Conservation (phyloP, 2,113 vertebrate species). For the Crypturellus undulatus region DNA sequence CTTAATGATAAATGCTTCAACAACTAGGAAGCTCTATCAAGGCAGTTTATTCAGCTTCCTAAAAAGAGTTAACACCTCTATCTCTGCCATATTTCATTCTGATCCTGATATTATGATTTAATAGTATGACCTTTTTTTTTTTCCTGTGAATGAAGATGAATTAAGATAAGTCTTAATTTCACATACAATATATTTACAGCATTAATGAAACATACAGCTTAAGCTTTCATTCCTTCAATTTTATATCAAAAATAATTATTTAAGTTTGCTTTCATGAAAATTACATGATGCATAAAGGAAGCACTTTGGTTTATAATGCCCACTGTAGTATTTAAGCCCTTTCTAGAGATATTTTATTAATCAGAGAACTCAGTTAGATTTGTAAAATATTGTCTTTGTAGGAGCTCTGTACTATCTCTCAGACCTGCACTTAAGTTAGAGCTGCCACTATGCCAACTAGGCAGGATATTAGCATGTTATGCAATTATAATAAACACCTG, state of each 20-base stretch:
- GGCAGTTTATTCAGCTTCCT: background rate
- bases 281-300: constrained; percentile 22
- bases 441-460: background rate
- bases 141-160: background rate
- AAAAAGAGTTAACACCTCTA: background rate
- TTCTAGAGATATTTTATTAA: constrained; percentile 55
- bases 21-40: background rate
- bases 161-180: background rate
- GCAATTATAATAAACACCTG: background rate
- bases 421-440: background rate
- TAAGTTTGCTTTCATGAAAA: constrained; percentile 53
- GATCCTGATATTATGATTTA: background rate
- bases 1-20: background rate
- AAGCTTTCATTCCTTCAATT: background rate
- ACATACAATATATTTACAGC: background rate
- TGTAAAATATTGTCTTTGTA: constrained; percentile 55
- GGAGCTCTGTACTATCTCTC: constrained; percentile 4
- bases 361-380: constrained; percentile 15
- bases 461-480: background rate
- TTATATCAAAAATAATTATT: background rate
- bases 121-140: background rate
- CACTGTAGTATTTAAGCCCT: constrained; percentile 41
- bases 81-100: background rate
- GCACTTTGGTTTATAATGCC: constrained; percentile 10
- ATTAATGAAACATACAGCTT: background rate